A percentile compares a stretch with the other conserved stretches of the same genome.
Evolutionary conservation across 2,888 invertebrate genomes (phyloP).

Genomic region (Drymonia ruficornis): DNA sequence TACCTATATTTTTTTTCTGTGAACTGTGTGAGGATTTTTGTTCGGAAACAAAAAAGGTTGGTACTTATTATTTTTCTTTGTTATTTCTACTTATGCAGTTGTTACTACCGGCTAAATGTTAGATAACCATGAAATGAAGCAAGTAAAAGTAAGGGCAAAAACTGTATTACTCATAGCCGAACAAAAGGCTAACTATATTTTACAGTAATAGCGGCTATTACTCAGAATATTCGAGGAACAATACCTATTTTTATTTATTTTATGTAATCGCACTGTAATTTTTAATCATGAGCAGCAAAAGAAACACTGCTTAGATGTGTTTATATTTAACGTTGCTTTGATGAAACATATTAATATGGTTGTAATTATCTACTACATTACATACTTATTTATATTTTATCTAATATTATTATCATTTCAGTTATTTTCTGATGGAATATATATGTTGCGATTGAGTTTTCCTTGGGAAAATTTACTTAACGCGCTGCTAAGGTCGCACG

Average conservation of each 20-base stretch:
- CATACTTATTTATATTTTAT: too few relatives aligned
- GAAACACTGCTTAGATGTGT: too few relatives aligned
- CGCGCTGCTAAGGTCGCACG: too few relatives aligned
- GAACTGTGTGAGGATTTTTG: conserved; percentile 70
- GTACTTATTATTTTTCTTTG: conserved; percentile 40
- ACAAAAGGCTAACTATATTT: conserved; percentile 18
- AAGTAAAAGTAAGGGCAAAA: conserved; percentile 15
- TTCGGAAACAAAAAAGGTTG: conserved; percentile 51
- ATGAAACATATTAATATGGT: too few relatives aligned
- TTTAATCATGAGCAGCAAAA: not conserved
- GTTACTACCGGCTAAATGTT: not conserved
- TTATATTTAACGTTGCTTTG: too few relatives aligned
- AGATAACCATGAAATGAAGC: conserved; percentile 16
- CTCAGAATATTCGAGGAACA: not conserved
- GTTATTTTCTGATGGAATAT: too few relatives aligned
- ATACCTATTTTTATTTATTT: not conserved
- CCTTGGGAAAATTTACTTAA: too few relatives aligned
- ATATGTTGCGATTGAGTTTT: too few relatives aligned
- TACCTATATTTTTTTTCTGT: conserved; percentile 54
- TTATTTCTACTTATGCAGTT: conserved; percentile 8
- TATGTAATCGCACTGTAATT: not conserved
- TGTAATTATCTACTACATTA: too few relatives aligned
- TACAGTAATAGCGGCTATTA: conserved; percentile 11
- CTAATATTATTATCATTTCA: too few relatives aligned
- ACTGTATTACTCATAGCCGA: conserved; percentile 8